These are phyloP conservation scores for Eupithecia vulgata DNA, from an alignment of 2,888 invertebrate species.

Conservation along the genomic window DNA sequence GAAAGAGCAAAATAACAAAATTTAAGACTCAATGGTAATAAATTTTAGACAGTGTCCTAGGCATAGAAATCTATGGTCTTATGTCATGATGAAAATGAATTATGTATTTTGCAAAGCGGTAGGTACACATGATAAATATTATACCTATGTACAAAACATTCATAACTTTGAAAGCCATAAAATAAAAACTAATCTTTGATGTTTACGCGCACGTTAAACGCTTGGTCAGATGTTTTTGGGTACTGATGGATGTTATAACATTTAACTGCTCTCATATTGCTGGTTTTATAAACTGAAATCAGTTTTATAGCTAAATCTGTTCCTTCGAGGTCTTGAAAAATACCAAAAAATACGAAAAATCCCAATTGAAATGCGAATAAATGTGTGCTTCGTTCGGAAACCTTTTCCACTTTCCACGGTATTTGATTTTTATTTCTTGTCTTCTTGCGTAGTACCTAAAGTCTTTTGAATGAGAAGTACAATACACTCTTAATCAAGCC, in stretches of 20 bases:
- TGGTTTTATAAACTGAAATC: constrained; percentile 6
- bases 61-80: too few relatives aligned
- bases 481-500: not conserved
- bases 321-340: not conserved
- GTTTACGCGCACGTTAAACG: constrained; percentile 19
- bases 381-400: not conserved
- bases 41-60: too few relatives aligned
- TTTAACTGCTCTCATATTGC: constrained; percentile 9
- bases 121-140: not conserved
- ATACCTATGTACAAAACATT: not conserved
- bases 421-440: not conserved
- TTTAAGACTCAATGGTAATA: not conserved
- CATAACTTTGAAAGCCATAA: constrained; percentile 14
- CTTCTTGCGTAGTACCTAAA: not conserved
- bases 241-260: constrained; percentile 8
- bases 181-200: constrained; percentile 26
- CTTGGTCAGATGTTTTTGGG: constrained; percentile 13
- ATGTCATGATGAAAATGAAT: not conserved
- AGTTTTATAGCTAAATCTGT: constrained; percentile 4
- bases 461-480: not conserved
- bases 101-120: not conserved
- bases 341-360: not conserved
- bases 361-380: not conserved
- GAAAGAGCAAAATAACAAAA: not conserved
- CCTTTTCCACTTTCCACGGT: not conserved